Evolutionary conservation across 2,888 invertebrate species (phyloP), one percentile per base, ranked within the genome.

Genomic region (Sarcophaga subvicina): DNA sequence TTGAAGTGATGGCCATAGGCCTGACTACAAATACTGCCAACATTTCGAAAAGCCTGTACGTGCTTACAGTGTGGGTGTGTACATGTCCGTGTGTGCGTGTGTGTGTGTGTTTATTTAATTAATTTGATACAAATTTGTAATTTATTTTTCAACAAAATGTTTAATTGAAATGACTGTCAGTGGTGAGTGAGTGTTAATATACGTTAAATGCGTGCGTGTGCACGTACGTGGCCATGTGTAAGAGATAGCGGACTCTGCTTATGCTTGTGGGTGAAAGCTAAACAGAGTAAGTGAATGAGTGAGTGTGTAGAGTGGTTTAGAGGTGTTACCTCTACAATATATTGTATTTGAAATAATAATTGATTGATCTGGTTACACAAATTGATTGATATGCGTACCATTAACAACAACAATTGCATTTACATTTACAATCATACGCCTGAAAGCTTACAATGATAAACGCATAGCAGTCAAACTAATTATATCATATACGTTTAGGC

Each of bases 291-390:
- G 14, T 4, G 54, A 54, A 17, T 1, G 54, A 54, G 54, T 14
- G 54, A 54, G 54, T 17, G 17, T 54, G 54, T 14, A 49, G 12
- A 14, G 8, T 5, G 37, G 83, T n/a, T 37, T 37, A 37, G 37
- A 63, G 69, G 79, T 75, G 70, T 76, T 73, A 12, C 59, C 47
- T 66, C 63, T 4, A 2, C 37, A 64, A 60, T 54, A 80, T 71
- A 62, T 80, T 70, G 11, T 25, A 76, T 83, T 72, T 77, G n/a
- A 25, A 27, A 12, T 10, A 71, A 60, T 76, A 84, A 84, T 76
- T 84, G 84, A 84, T 84, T 84, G 80, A 84, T 84, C 60, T 84
- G 80, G 47, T 64, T 64, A 14, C 64, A 70, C 64, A 80, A 80
- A 84, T 84, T 84, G 84, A 84, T 76, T 71, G 80, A 84, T 84